Evolutionary conservation across 2,797 vertebrate genomes (phyloP).

Genomic region (Falco naumanni): DNA sequence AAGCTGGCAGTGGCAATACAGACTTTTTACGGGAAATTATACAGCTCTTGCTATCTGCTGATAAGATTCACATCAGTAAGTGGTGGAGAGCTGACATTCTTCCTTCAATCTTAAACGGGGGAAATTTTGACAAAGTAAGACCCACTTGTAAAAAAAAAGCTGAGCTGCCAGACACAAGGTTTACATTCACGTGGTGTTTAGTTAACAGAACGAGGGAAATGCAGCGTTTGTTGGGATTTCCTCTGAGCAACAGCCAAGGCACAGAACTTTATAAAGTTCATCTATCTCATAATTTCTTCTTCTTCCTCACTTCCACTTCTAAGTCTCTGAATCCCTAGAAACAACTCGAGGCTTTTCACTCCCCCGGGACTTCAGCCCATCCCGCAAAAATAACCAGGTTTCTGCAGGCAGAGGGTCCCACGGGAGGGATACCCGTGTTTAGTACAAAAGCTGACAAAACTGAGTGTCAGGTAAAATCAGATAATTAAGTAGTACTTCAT

Average conservation of each 20-base stretch:
- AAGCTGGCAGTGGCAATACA: neutral
- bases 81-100: neutral
- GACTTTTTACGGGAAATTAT: constrained; percentile 4
- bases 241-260: neutral
- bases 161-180: neutral
- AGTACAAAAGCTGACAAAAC: constrained; percentile 3
- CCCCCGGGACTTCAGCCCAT: neutral
- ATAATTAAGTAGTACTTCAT: constrained; percentile 12
- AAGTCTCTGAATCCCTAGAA: neutral
- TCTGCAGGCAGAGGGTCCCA: neutral
- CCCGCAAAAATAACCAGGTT: neutral
- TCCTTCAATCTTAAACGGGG: neutral
- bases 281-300: neutral
- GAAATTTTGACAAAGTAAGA: neutral
- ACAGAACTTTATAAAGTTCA: neutral
- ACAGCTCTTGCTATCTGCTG: neutral
- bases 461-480: neutral
- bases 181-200: neutral
- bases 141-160: neutral
- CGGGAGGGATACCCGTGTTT: neutral
- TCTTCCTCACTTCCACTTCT: neutral
- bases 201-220: neutral
- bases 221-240: neutral
- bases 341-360: neutral
- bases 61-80: neutral